Percentiles rank a stretch among this genome's conserved stretches.
phyloP scores from a whole-genome alignment of 2,113 vertebrate genomes.

The Taxidea taxus region DNA sequence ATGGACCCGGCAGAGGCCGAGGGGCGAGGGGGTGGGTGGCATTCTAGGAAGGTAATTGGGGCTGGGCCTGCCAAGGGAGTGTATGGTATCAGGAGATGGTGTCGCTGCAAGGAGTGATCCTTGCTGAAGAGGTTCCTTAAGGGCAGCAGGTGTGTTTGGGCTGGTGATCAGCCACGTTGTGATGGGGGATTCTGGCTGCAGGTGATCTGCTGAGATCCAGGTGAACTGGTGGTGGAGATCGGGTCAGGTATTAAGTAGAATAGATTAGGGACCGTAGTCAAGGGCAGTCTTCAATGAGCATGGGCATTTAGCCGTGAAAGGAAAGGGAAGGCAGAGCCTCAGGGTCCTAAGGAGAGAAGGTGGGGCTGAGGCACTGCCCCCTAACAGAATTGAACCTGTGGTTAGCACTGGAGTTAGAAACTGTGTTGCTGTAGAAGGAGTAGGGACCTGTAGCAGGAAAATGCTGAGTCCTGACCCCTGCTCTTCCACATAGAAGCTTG shows the following conservation, averaged over 20 bases:
- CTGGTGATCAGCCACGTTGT: neutral
- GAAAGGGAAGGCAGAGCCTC: neutral
- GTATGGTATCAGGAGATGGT: neutral
- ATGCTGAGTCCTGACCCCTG: neutral
- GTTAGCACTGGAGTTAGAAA: neutral
- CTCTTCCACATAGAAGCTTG: neutral
- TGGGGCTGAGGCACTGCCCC: neutral
- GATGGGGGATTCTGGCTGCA: neutral
- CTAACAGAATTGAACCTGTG: neutral
- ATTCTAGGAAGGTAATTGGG: neutral
- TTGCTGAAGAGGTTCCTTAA: neutral
- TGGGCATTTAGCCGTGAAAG: neutral
- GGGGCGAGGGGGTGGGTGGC: neutral
- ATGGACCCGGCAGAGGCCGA: neutral
- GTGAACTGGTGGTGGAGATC: neutral
- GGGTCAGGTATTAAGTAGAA: neutral
- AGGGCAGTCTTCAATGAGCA: neutral
- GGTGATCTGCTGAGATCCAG: neutral
- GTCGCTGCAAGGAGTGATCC: neutral
- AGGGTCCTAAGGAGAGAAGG: neutral
- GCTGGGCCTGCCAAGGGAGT: neutral
- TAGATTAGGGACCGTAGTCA: neutral
- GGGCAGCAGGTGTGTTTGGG: neutral
- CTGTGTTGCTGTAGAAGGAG: neutral
- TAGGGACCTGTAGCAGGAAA: neutral